Percentiles rank a stretch among this genome's conserved stretches.
Conservation (phyloP, 1,140 invertebrate genomes). For the Zaprionus vittiger region DNA sequence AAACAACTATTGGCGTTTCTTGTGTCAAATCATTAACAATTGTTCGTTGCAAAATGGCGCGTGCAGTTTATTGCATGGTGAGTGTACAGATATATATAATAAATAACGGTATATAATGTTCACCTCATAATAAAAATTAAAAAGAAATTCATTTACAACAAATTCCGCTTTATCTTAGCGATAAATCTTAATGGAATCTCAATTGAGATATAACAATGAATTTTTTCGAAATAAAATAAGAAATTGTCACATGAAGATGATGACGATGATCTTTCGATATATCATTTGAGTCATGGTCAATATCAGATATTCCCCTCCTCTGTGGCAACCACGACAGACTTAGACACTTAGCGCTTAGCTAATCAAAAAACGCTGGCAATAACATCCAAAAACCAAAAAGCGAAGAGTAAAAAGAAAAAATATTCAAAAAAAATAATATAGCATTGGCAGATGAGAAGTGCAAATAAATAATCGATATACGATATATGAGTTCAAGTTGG, state of each 20-base stretch:
- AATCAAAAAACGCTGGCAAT: slow-evolving; percentile 28
- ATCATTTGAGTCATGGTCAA: slow-evolving; percentile 43
- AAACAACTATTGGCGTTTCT: slow-evolving; percentile 73
- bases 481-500: slow-evolving; percentile 50
- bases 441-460: slow-evolving; percentile 55
- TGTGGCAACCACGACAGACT: slow-evolving; percentile 5
- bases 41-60: slow-evolving; percentile 79
- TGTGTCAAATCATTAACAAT: slow-evolving; percentile 62
- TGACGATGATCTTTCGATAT: slow-evolving; percentile 7
- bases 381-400: background rate
- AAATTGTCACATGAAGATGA: slow-evolving; percentile 12
- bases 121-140: background rate
- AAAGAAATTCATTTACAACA: background rate
- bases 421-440: slow-evolving; percentile 22
- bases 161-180: background rate
- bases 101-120: slow-evolving; percentile 2
- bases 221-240: slow-evolving; percentile 1
- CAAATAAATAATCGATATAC: slow-evolving; percentile 63
- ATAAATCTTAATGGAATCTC: slow-evolving; percentile 4
- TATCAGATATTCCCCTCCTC: slow-evolving; percentile 23
- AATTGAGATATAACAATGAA: slow-evolving; percentile 10
- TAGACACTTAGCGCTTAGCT: slow-evolving; percentile 62
- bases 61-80: slow-evolving; percentile 83
- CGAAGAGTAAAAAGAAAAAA: background rate
- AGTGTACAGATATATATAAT: slow-evolving; percentile 46